A percentile compares a stretch with the other conserved stretches of the same genome.
These are phyloP conservation scores for Strigops habroptila DNA, from an alignment of 2,113 vertebrate species.

Conservation along the genomic window DNA sequence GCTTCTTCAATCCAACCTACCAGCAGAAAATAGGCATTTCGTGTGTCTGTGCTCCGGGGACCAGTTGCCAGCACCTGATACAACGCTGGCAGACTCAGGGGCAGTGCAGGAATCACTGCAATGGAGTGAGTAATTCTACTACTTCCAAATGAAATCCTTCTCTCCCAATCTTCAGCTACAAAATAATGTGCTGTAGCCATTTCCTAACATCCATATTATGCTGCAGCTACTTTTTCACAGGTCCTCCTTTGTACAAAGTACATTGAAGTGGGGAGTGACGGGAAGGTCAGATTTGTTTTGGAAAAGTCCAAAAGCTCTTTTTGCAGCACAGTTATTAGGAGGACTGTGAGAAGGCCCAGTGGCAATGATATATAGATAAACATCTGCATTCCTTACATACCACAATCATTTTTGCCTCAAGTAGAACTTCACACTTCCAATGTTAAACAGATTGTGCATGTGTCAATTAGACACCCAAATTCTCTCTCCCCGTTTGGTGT, in stretches of 20 bases:
- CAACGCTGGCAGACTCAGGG: not conserved
- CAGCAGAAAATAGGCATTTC: not conserved
- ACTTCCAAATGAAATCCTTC: not conserved
- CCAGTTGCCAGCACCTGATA: not conserved
- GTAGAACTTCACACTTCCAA: constrained; percentile 51
- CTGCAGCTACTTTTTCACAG: not conserved
- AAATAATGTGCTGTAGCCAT: not conserved
- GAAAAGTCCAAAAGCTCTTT: constrained; percentile 60
- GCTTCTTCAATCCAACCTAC: not conserved
- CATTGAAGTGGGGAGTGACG: constrained; percentile 4
- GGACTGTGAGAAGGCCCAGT: constrained; percentile 62
- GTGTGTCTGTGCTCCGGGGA: not conserved
- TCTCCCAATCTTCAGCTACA: not conserved
- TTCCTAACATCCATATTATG: not conserved
- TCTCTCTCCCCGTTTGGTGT: constrained; percentile 16
- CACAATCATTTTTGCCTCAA: constrained; percentile 59
- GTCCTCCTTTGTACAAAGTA: constrained; percentile 24
- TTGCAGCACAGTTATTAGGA: constrained; percentile 55
- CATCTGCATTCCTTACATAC: constrained; percentile 69
- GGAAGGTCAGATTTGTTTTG: constrained; percentile 65
- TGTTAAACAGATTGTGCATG: constrained; percentile 9
- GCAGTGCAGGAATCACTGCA: not conserved
- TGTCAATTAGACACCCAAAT: not conserved
- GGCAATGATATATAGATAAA: constrained; percentile 67
- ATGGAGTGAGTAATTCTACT: not conserved